Evolutionary conservation across 2,888 invertebrate species (phyloP), one percentile per base, ranked within the genome.

Genomic region (Philereme transversata): DNA sequence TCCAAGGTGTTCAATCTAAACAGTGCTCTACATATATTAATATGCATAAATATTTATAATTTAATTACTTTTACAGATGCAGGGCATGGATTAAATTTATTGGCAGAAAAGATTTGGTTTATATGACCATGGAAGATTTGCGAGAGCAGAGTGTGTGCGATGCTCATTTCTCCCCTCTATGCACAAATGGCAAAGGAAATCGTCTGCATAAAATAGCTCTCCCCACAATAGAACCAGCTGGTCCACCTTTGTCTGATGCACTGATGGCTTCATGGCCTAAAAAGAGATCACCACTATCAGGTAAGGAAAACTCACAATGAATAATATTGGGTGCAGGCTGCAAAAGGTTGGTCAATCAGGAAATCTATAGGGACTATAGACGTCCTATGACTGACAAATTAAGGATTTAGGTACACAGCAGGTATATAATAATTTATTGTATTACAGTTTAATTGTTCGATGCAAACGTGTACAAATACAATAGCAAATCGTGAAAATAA

Each of bases 51-150:
- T 22, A 22, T 2, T 22, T 22, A 22, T 22, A 33, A 36, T 36
- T 9, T 33, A 3, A 52, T 8, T 38, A 47, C 38, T 4, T 34
- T 50, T 48, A 58, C 51, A 58, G 57, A 51, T 58, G 57, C 46
- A 40, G 51, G 7, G 11, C 43, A 0, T 58, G 57, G 57, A 22
- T 58, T 11, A 51, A 47, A 36, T 55, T 35, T 4, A 55, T 60
- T 6, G 60, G 60, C 5, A 43, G 43, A 40, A 55, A 41, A 51
- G 51, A 51, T 22, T 33, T 55, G 36, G 7, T 55, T 5, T 36
- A 11, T 11, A 55, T 55, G 51, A 22, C 55, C 5, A 7, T 60
- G 4, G 36, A 8, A 4, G 50, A 55, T 5, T 46, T 60, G 40
- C 5, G 34, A 41, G 35, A 48, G 36, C 46, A 52, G 9, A 9